phyloP scores from a whole-genome alignment of 2,113 vertebrate species.

The Acanthisitta chloris region DNA sequence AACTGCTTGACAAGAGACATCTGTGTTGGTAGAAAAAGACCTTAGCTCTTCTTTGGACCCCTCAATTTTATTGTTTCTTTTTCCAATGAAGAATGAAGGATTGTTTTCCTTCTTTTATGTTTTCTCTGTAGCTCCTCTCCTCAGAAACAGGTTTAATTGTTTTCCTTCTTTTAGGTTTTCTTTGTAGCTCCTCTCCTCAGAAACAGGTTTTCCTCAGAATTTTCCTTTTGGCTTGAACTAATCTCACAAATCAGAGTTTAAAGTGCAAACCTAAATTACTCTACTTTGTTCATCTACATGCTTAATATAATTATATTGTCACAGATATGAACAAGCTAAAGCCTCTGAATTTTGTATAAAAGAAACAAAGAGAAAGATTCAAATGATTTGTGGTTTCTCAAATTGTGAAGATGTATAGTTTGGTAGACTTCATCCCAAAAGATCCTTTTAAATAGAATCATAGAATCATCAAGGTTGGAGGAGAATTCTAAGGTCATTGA shows the following conservation, averaged over 20 bases:
- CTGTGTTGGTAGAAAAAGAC: not conserved
- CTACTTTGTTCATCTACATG: constrained; percentile 44
- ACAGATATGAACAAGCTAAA: constrained; percentile 55
- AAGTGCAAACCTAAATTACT: constrained; percentile 64
- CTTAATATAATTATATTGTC: constrained; percentile 58
- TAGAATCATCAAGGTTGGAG: too few species aligned
- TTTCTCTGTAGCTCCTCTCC: not conserved
- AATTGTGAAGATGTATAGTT: constrained; percentile 35
- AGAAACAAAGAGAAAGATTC: constrained; percentile 46
- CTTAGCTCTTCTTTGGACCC: not conserved
- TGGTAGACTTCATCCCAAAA: constrained; percentile 36
- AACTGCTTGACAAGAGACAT: not conserved
- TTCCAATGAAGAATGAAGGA: not conserved
- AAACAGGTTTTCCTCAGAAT: not conserved
- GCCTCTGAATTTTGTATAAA: constrained; percentile 35
- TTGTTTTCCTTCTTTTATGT: not conserved
- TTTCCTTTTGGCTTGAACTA: constrained; percentile 30
- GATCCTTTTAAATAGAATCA: constrained; percentile 15
- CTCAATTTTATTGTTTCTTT: not conserved
- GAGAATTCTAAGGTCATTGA: too few species aligned
- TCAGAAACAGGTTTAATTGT: not conserved
- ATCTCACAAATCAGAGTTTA: constrained; percentile 36
- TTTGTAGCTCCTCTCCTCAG: not conserved
- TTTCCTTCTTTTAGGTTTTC: not conserved
- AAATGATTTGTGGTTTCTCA: constrained; percentile 49